Base-by-base conservation (phyloP, 2,113 vertebrate species). In the Tychaedon coryphoeus region DNA sequence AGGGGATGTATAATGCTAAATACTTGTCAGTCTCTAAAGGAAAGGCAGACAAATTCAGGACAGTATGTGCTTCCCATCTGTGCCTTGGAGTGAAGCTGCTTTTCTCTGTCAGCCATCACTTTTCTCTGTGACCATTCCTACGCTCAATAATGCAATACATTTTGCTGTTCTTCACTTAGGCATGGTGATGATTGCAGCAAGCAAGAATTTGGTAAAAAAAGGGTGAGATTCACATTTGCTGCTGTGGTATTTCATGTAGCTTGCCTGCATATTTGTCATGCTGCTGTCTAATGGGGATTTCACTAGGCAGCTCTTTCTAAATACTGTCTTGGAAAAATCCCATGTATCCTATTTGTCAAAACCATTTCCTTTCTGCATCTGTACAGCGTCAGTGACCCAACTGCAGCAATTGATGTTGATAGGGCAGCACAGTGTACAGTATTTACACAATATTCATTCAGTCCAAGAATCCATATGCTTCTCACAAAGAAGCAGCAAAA, bases 41-140 rank as follows among this genome's bases (percentile, higher is more conserved):
- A 89, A 93, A 74, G 90, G 33, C 42, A 92, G 85, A 88, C 26
- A 67, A 92, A 93, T 50, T 80, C 79, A 78, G 88, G 76, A 90
- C 65, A 90, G 28, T 86, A 25, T 93, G 82, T 84, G 67, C 90
- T 96, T 96, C 90, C 71, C 88, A 73, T 96, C 87, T 76, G 88
- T 83, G 88, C 61, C 86, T 88, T 48, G 31, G 43, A 92, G 38
- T 33, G 25, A 76, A 70, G 43, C 78, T 71, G 40, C 33, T 93
- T 93, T 93, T 86, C 86, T 88, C 51, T 84, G 13, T 78, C 82
- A 82, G 62, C 84, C 71, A 31, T 83, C 90, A 91, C 60, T 48
- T 90, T 76, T 88, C 43, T 45, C 15, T 28, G 16, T 17, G 26
- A 29, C 50, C 26, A 51, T 29, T 51, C 50, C 50, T 76, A 5